Conservation (phyloP, 2,797 vertebrate species). For the Pangasius larnaudii region DNA sequence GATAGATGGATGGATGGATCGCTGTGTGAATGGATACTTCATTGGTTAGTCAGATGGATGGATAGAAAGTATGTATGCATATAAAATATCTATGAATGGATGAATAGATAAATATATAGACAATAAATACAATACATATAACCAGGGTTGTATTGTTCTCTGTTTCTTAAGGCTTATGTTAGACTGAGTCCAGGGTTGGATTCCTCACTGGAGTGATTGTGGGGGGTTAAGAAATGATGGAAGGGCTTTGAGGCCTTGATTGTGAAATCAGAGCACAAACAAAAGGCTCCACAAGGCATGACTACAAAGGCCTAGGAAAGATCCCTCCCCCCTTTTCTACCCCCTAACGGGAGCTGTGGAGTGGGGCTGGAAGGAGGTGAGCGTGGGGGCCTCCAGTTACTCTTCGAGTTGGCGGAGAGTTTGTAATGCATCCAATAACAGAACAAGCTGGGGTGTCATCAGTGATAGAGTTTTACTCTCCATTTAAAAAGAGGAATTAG, state of each 20-base stretch:
- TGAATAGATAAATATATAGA: not conserved
- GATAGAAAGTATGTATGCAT: not conserved
- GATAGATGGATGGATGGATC: not conserved
- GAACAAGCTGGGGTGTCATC: conserved; percentile 42
- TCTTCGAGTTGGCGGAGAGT: conserved; percentile 34
- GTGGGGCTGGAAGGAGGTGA: conserved; percentile 18
- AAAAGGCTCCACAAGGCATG: conserved; percentile 39
- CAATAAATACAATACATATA: not conserved
- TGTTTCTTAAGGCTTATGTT: conserved; percentile 6
- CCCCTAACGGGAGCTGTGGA: conserved; percentile 30
- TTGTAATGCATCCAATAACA: conserved; percentile 46
- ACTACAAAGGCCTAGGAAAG: conserved; percentile 15
- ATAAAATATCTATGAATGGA: not conserved
- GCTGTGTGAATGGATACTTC: not conserved
- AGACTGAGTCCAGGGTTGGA: not conserved
- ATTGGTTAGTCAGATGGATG: not conserved
- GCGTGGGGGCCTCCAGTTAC: conserved; percentile 31
- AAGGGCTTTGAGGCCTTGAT: conserved; percentile 53
- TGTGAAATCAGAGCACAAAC: conserved; percentile 61
- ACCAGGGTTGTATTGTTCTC: not conserved
- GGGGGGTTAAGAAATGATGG: conserved; percentile 49
- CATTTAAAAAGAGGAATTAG: conserved; percentile 59
- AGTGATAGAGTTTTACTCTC: conserved; percentile 56
- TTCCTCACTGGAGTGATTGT: conserved; percentile 17
- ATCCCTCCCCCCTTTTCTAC: conserved; percentile 32